A percentile compares a stretch with the other conserved stretches of the same genome.
Conservation (phyloP, 2,113 vertebrate genomes). For the Jaculus jaculus region DNA sequence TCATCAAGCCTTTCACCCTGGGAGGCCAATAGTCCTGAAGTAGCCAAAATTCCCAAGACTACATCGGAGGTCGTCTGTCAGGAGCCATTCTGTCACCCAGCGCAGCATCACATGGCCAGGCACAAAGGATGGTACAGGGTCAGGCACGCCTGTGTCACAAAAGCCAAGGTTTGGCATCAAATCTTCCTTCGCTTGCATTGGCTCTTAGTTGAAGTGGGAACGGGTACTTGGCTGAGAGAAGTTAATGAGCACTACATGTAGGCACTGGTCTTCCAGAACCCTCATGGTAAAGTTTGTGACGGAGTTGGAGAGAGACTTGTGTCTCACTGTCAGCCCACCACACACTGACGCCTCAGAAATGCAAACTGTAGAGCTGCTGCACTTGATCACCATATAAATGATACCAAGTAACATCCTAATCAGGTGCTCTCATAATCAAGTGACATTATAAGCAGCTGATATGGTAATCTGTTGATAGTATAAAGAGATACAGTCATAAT, state of each 20-base stretch:
- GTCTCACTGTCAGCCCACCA: not conserved
- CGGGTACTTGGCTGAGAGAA: not conserved
- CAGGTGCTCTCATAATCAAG: too few relatives aligned
- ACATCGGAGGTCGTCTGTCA: not conserved
- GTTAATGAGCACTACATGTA: not conserved
- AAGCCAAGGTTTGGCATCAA: slow-evolving; percentile 12
- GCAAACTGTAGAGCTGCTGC: not conserved
- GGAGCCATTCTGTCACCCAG: not conserved
- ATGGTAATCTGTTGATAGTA: not conserved
- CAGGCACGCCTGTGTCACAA: not conserved
- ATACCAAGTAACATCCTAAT: not conserved
- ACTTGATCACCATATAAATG: too few relatives aligned
- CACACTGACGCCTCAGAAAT: not conserved
- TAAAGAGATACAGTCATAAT: not conserved
- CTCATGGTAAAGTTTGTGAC: not conserved
- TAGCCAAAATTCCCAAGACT: not conserved
- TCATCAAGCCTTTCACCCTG: not conserved
- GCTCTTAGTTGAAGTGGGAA: not conserved
- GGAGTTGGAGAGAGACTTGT: not conserved
- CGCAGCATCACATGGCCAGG: too few relatives aligned
- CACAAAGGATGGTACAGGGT: too few relatives aligned
- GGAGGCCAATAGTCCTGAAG: not conserved
- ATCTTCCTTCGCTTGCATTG: not conserved
- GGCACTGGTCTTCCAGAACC: not conserved
- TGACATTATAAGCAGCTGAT: not conserved